Conservation (phyloP, 2,113 vertebrate genomes). For the Seriola rivoliana region DNA sequence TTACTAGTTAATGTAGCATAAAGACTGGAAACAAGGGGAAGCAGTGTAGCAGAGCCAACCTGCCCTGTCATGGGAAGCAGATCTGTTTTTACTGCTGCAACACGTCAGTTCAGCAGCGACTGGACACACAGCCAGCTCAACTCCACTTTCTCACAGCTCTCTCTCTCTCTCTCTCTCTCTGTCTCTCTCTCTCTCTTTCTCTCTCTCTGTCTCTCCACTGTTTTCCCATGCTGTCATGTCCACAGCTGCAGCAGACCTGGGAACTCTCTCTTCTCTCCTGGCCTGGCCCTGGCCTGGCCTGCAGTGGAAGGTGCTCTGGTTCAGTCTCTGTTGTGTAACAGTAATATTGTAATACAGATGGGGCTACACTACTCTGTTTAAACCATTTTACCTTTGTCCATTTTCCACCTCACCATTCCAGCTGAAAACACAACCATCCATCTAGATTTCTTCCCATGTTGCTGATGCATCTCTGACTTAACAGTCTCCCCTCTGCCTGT, state of each 20-base stretch:
- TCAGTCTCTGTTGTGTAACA: slow-evolving; percentile 26
- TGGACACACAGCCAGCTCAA: slow-evolving; percentile 40
- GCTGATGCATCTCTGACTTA: slow-evolving; percentile 17
- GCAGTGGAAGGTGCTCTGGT: slow-evolving; percentile 6
- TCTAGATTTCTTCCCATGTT: slow-evolving; percentile 12
- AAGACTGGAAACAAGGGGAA: not conserved
- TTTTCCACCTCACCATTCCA: not conserved
- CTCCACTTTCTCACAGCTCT: slow-evolving; percentile 58
- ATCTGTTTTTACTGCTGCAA: slow-evolving; percentile 65
- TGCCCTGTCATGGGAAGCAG: slow-evolving; percentile 62
- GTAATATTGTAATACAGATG: slow-evolving; percentile 23
- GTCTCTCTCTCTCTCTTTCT: not conserved
- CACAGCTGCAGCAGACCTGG: slow-evolving; percentile 66
- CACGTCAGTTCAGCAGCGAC: slow-evolving; percentile 31
- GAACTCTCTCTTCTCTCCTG: slow-evolving; percentile 37
- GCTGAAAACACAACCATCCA: slow-evolving; percentile 24
- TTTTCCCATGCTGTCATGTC: slow-evolving; percentile 65
- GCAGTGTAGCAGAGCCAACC: slow-evolving; percentile 38
- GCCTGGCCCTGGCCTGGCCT: slow-evolving; percentile 14
- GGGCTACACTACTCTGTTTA: not conserved
- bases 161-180: not conserved
- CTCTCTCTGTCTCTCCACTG: slow-evolving; percentile 2
- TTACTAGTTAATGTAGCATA: not conserved
- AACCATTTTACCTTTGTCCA: not conserved
- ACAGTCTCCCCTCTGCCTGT: not conserved